Conservation (phyloP, 2,888 invertebrate species). For the Drosophila lutescens region DNA sequence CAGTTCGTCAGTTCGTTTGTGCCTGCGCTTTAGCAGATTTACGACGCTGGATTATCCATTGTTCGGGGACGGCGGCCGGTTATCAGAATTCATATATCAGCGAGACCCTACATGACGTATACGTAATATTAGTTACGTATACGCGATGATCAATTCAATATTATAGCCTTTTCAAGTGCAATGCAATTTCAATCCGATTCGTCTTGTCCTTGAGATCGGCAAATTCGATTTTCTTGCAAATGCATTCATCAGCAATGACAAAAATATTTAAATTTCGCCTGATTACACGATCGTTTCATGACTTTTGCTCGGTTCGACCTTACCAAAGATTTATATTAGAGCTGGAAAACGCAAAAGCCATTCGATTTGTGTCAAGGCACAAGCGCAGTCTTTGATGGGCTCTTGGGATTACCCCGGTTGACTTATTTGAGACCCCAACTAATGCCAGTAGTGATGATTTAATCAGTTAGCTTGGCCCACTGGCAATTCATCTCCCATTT, state of each 20-base stretch:
- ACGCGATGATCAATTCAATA: conserved; percentile 66
- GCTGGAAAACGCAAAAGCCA: conserved; percentile 12
- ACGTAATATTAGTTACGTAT: conserved; percentile 65
- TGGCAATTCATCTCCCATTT: background rate
- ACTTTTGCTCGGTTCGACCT: conserved; percentile 19
- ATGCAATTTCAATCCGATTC: conserved; percentile 55
- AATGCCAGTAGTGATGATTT: conserved; percentile 23
- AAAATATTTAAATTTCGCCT: conserved; percentile 70
- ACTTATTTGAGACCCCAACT: conserved; percentile 41
- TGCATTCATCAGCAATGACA: conserved; percentile 49
- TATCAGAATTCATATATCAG: conserved; percentile 60
- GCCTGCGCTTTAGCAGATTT: conserved; percentile 76
- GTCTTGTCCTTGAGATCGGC: conserved; percentile 57
- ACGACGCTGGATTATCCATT: conserved; percentile 80
- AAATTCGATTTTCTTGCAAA: conserved; percentile 40
- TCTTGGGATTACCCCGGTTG: conserved; percentile 40
- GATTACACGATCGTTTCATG: conserved; percentile 47
- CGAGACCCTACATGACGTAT: conserved; percentile 52
- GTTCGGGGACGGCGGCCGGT: conserved; percentile 52
- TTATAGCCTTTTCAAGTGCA: conserved; percentile 73
- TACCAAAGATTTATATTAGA: conserved; percentile 36
- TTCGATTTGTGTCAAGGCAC: conserved; percentile 42
- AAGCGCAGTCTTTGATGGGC: background rate
- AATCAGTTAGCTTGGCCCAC: conserved; percentile 10
- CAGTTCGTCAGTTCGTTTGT: conserved; percentile 56